Evolutionary conservation across 2,888 invertebrate species (phyloP), one percentile per base, ranked within the genome.

Genomic region (Orthonychiurus folsomi): DNA sequence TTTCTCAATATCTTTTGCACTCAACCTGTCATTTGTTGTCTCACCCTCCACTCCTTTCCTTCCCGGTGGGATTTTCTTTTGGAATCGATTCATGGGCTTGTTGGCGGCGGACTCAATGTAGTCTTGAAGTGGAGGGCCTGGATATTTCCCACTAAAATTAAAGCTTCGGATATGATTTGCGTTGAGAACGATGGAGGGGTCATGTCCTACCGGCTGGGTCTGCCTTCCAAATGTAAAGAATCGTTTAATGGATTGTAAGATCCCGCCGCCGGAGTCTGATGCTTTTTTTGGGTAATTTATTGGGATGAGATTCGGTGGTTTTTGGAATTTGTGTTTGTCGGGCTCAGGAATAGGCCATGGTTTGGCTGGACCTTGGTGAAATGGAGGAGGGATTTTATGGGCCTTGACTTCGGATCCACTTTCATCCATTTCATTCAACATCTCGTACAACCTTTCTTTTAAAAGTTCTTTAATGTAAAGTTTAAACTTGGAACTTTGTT

Each of bases 141-240:
- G n/a, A n/a, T n/a, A n/a, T n/a, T n/a, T n/a, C 9, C 15, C 9
- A 37, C 37, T 37, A 37, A 37, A 37, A 37, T 37, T 37, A 37
- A 37, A 37, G 5, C n/a, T 20, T 21, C 25, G 15, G 18, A n/a
- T 9, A 15, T 55, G 15, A 24, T 3, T 55, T 23, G 24, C 18
- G 3, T 55, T 55, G 20, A 24, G 12, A 23, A 21, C 12, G 20
- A 9, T 25, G 18, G 24, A 12, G n/a, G n/a, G n/a, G n/a, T n/a
- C n/a, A n/a, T n/a, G n/a, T n/a, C n/a, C n/a, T n/a, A n/a, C n/a
- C n/a, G n/a, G n/a, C n/a, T n/a, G n/a, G n/a, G n/a, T n/a, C n/a
- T n/a, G n/a, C 5, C 59, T 15, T 1, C 66, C 68, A 52, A 70
- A 70, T 12, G 48, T 50, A 53, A 70, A 69, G 15, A 71, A 52